These are phyloP conservation scores for Anoura caudifer DNA, from an alignment of 2,113 vertebrate species.

Conservation along the genomic window DNA sequence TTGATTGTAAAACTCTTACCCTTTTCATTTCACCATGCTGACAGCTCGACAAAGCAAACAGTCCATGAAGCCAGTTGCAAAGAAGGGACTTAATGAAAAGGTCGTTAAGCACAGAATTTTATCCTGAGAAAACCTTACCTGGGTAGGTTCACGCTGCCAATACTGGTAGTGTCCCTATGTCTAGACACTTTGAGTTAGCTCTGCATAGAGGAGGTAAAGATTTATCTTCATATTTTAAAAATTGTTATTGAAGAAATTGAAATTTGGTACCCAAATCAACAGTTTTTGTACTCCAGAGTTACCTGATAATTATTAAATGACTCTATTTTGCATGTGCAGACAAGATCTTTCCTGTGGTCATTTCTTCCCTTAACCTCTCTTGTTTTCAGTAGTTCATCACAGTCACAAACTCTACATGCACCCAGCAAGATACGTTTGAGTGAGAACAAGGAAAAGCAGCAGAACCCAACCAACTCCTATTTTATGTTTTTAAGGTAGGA, in stretches of 20 bases:
- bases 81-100: neutral
- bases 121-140: neutral
- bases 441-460: neutral
- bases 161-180: no score
- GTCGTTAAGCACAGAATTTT: neutral
- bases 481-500: slow-evolving; percentile 17
- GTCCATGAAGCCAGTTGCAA: neutral
- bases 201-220: neutral
- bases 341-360: neutral
- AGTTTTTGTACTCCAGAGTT: neutral
- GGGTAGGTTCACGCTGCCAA: neutral
- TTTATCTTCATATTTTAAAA: neutral
- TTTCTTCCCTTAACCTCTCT: neutral
- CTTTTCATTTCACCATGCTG: neutral
- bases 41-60: neutral
- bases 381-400: neutral
- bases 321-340: neutral
- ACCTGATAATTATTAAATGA: neutral
- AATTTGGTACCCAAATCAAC: neutral
- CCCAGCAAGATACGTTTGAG: neutral
- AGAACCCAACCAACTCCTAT: neutral
- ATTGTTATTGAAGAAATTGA: neutral
- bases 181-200: neutral
- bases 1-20: neutral
- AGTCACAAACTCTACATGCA: neutral